These are phyloP conservation scores for Strigops habroptila DNA, from an alignment of 2,113 vertebrate species.

Conservation along the genomic window DNA sequence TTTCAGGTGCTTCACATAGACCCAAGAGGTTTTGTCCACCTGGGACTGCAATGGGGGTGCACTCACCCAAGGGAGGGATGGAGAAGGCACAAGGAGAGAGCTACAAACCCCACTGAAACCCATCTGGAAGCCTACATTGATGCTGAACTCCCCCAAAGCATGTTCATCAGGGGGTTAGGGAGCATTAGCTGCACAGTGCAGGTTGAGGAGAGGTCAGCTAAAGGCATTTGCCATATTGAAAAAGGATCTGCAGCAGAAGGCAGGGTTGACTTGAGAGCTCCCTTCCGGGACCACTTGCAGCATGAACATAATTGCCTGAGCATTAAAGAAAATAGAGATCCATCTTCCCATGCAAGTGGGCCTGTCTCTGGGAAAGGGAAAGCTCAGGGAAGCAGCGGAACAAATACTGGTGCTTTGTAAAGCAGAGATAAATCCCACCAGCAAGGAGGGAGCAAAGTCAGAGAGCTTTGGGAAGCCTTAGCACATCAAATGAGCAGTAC, in stretches of 20 bases:
- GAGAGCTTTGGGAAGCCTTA: background rate
- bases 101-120: background rate
- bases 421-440: background rate
- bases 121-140: background rate
- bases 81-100: background rate
- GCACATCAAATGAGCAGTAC: background rate
- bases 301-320: background rate
- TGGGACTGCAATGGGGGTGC: background rate
- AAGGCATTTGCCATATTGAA: conserved; percentile 2
- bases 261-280: background rate
- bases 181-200: background rate
- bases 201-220: background rate
- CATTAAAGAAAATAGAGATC: conserved; percentile 27
- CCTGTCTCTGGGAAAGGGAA: background rate
- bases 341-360: background rate
- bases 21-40: background rate
- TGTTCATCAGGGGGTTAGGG: background rate
- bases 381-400: background rate
- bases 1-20: background rate
- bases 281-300: background rate
- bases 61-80: background rate
- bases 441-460: background rate
- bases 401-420: background rate
- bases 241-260: background rate
- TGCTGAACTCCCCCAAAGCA: background rate